Conservation (phyloP, 2,888 invertebrate species). For the Pterostichus madidus region DNA sequence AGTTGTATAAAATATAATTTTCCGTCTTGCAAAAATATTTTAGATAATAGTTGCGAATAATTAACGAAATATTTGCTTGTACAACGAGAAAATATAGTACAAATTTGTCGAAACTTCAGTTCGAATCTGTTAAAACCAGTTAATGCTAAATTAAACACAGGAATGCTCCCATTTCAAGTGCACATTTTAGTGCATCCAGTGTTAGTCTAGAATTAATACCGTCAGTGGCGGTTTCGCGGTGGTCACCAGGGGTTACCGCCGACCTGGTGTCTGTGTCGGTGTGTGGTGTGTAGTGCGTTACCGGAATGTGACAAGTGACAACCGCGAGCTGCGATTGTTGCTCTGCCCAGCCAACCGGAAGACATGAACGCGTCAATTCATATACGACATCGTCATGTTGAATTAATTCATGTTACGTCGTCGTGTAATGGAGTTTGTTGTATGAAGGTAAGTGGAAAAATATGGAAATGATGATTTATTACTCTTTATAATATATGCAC, state of each 20-base stretch:
- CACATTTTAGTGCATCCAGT: too few species aligned
- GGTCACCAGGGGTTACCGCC: conserved; percentile 42
- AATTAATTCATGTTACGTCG: conserved; percentile 5
- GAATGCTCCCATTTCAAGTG: too few species aligned
- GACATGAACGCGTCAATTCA: conserved; percentile 65
- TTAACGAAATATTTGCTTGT: too few species aligned
- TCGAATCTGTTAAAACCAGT: too few species aligned
- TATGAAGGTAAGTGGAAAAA: conserved; percentile 36
- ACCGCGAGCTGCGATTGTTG: conserved; percentile 63
- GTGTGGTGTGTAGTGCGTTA: conserved; percentile 53
- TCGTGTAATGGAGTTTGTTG: conserved; percentile 33
- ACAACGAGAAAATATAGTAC: too few species aligned
- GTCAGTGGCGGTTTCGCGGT: conserved; percentile 26
- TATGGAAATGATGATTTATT: neutral
- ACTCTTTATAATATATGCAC: neutral
- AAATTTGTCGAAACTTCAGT: too few species aligned
- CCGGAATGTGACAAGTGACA: conserved; percentile 66
- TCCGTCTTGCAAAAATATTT: too few species aligned
- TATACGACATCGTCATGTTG: conserved; percentile 27
- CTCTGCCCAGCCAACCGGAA: conserved; percentile 51
- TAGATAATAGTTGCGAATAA: too few species aligned
- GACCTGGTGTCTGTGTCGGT: conserved; percentile 16
- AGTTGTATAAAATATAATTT: too few species aligned
- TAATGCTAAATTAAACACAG: too few species aligned
- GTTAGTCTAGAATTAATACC: too few species aligned